Base-by-base conservation (phyloP, 2,797 vertebrate species). In the Pitangus sulphuratus region DNA sequence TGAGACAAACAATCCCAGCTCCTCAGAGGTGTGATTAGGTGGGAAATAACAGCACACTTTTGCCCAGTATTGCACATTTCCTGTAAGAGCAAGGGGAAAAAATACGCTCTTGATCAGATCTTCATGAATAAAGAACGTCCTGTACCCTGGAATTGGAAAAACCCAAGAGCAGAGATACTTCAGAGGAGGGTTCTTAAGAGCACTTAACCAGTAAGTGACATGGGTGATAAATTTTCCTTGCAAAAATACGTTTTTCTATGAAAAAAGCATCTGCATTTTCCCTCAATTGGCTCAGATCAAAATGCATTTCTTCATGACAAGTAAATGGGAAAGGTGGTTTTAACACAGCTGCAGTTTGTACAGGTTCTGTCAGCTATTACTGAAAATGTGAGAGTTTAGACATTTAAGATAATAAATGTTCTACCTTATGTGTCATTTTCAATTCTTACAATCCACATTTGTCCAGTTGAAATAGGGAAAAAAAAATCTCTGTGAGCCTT, bases 141-240 rank as follows among this genome's bases (percentile, higher is more conserved):
- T 54, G 60, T 89, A 24, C 24, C 24, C 68, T 39, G 37, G 61
- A 85, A 42, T 3, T 48, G 40, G 33, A 37, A 66, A 33, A 79
- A 30, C 1, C 24, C 15, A 22, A 42, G 40, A 87, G 76, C 51
- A 13, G 7, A 65, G 69, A 19, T 51, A 11, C 33, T 81, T 61
- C 45, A 80, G 58, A 68, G 57, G 51, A 86, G 51, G 17, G n/a
- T 87, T 4, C 84, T 72, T 84, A 44, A 53, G 62, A 90, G 66
- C 62, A 75, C 62, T 95, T 94, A 72, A 26, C 57, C 68, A 71
- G 54, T 54, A 53, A 62, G 40, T 89, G 93, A 39, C 30, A 20
- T 1, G 33, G 20, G 13, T 81, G 76, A 69, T 87, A 56, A 65
- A 53, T 75, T 75, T 88, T 93, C 87, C 39, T 84, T 75, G 28